Percentiles rank a stretch among this genome's conserved stretches.
Evolutionary conservation across 2,888 invertebrate species (phyloP).

Genomic region (Drosophila fulvimacula): DNA sequence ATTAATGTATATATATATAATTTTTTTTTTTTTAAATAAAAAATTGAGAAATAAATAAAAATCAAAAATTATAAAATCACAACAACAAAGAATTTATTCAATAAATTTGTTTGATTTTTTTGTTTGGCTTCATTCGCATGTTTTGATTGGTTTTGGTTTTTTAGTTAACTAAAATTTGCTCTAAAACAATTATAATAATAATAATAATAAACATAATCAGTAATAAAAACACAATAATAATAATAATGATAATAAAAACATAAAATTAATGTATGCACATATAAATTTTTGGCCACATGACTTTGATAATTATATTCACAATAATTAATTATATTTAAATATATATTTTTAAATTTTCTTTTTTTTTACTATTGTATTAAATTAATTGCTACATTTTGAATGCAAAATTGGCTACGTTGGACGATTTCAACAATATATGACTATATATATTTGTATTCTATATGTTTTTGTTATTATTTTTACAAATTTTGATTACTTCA

Average conservation of each 20-base stretch:
- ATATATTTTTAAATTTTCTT: not conserved
- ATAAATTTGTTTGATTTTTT: constrained; percentile 44
- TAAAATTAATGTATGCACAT: constrained; percentile 49
- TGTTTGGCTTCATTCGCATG: not conserved
- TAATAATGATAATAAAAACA: constrained; percentile 48
- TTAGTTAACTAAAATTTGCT: constrained; percentile 47
- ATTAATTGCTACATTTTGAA: constrained; percentile 46
- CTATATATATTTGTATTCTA: constrained; percentile 11
- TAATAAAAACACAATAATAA: constrained; percentile 58
- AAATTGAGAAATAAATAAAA: constrained; percentile 16
- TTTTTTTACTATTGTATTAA: constrained; percentile 9
- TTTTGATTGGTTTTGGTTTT: constrained; percentile 22
- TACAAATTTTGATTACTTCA: constrained; percentile 14
- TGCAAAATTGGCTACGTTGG: constrained; percentile 57
- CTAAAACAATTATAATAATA: constrained; percentile 56
- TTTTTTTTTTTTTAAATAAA: not conserved
- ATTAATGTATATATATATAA: too few species aligned
- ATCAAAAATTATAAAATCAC: constrained; percentile 60
- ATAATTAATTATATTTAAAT: constrained; percentile 2
- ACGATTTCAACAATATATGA: constrained; percentile 43
- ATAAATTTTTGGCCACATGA: constrained; percentile 29
- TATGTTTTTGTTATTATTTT: not conserved
- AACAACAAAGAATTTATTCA: constrained; percentile 69
- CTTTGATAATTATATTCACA: constrained; percentile 27
- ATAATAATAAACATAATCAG: constrained; percentile 53